Evolutionary conservation across 2,113 vertebrate genomes (phyloP).

Genomic region (Donacobius atricapilla): DNA sequence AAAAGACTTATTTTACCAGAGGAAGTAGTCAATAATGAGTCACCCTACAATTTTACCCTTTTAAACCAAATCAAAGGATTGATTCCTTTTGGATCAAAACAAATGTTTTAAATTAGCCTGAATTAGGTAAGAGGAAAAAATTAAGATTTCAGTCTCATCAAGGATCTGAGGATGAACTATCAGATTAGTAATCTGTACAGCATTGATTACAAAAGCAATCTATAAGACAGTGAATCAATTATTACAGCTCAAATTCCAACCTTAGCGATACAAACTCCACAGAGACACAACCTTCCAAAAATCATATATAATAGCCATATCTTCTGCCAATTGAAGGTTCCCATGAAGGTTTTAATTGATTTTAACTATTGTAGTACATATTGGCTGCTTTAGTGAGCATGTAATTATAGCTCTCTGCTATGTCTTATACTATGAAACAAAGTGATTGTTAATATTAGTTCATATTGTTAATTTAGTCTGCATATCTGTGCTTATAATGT

Average conservation of each 20-base stretch:
- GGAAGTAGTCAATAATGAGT: slow-evolving; percentile 22
- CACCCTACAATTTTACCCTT: not conserved
- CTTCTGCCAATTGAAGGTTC: not conserved
- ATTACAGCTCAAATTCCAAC: not conserved
- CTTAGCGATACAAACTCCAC: not conserved
- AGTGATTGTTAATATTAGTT: not conserved
- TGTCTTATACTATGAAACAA: not conserved
- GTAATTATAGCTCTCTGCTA: not conserved
- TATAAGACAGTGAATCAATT: not conserved
- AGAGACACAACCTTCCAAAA: not conserved
- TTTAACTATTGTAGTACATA: not conserved
- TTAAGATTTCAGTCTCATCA: not conserved
- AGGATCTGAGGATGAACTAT: not conserved
- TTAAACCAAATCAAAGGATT: not conserved
- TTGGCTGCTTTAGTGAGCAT: not conserved
- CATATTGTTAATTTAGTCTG: not conserved
- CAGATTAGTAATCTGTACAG: not conserved
- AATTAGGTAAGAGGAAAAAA: not conserved
- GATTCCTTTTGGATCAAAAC: not conserved
- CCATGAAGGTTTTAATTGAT: not conserved
- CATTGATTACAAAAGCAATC: not conserved
- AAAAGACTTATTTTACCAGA: slow-evolving; percentile 27
- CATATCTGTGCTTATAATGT: not conserved
- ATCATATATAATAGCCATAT: not conserved
- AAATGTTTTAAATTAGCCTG: not conserved